Evolutionary conservation across 2,888 invertebrate species (phyloP).

Genomic region (Syrphus vitripennis): DNA sequence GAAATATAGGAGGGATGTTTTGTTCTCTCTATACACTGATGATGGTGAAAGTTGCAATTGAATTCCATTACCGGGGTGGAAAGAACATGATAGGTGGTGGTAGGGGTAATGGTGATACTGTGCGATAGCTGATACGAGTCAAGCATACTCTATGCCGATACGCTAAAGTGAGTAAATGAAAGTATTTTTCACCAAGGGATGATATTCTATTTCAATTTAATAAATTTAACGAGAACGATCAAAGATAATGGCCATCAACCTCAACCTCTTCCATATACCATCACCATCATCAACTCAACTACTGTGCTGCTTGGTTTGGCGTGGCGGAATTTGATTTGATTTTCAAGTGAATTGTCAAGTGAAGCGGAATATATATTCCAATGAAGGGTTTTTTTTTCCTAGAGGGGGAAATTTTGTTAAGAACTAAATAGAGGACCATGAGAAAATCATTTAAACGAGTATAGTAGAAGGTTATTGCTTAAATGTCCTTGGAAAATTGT

Average conservation of each 20-base stretch:
- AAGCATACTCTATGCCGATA: conserved; percentile 12
- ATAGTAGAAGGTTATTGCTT: neutral
- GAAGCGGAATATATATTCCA: conserved; percentile 55
- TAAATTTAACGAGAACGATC: conserved; percentile 66
- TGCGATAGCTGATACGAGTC: conserved; percentile 29
- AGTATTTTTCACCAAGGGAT: conserved; percentile 34
- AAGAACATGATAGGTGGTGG: neutral
- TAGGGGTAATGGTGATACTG: neutral
- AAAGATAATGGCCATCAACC: conserved; percentile 61
- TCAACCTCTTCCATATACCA: neutral
- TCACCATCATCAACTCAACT: neutral
- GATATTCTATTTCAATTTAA: conserved; percentile 70
- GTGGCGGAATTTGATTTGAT: conserved; percentile 66
- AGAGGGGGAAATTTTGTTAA: neutral
- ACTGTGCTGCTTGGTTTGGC: conserved; percentile 33
- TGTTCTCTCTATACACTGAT: neutral
- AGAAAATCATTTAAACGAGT: neutral
- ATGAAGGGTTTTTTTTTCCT: conserved; percentile 30
- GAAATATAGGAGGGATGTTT: conserved; percentile 39
- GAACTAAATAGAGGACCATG: neutral
- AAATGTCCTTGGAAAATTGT: neutral
- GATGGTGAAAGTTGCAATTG: conserved; percentile 70
- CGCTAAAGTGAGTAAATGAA: conserved; percentile 49
- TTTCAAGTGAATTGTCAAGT: conserved; percentile 70
- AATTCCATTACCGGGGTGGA: conserved; percentile 59